Evolutionary conservation across 2,113 vertebrate genomes (phyloP).

Genomic region (Gymnorhina tibicen): DNA sequence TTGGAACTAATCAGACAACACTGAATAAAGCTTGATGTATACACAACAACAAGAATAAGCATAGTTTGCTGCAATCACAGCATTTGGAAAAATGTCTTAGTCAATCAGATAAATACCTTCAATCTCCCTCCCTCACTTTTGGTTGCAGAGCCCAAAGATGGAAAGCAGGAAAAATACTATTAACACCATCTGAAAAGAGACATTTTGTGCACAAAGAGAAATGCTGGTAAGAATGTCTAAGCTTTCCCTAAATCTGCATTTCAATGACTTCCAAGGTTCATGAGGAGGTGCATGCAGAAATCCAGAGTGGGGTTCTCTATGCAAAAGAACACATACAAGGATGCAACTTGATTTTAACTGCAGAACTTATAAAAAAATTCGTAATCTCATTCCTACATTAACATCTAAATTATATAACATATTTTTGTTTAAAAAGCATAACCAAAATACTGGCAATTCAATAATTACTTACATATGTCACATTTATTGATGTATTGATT

Average conservation of each 20-base stretch:
- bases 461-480: not conserved
- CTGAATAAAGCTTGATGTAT: not conserved
- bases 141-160: not conserved
- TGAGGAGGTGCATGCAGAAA: slow-evolving; percentile 40
- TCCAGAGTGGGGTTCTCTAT: not conserved
- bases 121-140: not conserved
- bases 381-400: not conserved
- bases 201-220: not conserved
- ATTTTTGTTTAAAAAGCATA: not conserved
- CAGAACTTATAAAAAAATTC: not conserved
- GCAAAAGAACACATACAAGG: not conserved
- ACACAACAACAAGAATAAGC: not conserved
- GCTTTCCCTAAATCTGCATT: not conserved
- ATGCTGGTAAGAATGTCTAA: not conserved
- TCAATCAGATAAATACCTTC: not conserved
- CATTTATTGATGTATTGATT: not conserved
- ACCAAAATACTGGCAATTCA: not conserved
- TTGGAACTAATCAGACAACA: not conserved
- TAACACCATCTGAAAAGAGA: not conserved
- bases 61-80: not conserved
- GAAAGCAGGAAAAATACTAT: not conserved
- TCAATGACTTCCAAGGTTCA: slow-evolving; percentile 48
- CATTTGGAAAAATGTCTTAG: not conserved
- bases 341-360: not conserved
- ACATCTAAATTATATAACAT: not conserved